Evolutionary conservation across 1,140 invertebrate genomes (phyloP), one percentile per base, ranked within the genome.

Genomic region (Pygmarrhopalites habei): DNA sequence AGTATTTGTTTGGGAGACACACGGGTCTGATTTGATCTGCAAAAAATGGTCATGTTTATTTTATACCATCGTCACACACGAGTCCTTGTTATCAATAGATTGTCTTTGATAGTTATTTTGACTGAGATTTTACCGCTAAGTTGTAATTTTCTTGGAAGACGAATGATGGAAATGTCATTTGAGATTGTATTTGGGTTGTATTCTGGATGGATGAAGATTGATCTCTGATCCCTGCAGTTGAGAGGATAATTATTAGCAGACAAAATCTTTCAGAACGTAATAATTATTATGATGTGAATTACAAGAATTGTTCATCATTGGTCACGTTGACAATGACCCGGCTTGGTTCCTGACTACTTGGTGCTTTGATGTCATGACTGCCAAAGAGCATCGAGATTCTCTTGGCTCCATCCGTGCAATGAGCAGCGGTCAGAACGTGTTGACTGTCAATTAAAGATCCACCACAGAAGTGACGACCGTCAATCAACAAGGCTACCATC

Each of bases 401-500:
- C 35, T 65, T 67, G 30, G 70, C 70, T 23, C 60, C 62, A 43
- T 71, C 67, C 1, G 69, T 71, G 28, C 69, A 71, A 64, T 71
- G 69, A 1, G 69, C 69, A 52, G 68, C 68, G 2, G 62, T 59
- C 2, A 64, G n/a, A 44, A 68, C 44, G 14, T 68, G 59, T 21
- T 62, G 57, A 41, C 63, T 35, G 25, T 63, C 58, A 26, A 70
- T 70, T 3, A 70, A 28, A 32, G 57, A 60, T 1, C 60, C 67
- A 0, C 70, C 70, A 49, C 70, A 71, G 35, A 71, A 69, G 19
- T 60, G 56, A 51, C 52, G 56, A 2, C 59, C 62, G 35, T 71
- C 68, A 64, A 71, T 71, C 17, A 69, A 26, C 14, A 71, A 30
- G 25, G 67, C 67, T 14, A 52, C 70, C 70, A 71, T 71, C 70